These are phyloP conservation scores for sheep (Ovis aries) DNA, from an alignment of 2,113 vertebrate genomes.

Conservation along the genomic window DNA sequence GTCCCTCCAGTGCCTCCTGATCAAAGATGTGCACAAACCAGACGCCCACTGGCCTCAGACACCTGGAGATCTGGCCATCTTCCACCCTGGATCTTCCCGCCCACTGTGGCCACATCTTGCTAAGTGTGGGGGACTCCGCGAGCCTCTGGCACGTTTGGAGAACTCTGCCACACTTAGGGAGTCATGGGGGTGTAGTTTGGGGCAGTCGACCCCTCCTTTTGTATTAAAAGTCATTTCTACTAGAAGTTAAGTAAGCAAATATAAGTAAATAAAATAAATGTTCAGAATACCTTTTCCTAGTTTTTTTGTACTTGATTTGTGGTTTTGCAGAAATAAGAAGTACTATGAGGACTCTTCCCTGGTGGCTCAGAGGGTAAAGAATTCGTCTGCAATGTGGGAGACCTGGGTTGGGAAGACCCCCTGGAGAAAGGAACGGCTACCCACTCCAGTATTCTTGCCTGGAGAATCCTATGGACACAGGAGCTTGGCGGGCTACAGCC, in stretches of 20 bases:
- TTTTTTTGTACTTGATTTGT: background rate
- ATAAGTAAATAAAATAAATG: background rate
- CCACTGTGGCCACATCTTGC: fast-evolving
- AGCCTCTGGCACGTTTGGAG: background rate
- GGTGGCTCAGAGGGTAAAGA: background rate
- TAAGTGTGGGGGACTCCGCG: background rate
- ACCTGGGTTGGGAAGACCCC: background rate
- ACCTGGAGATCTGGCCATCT: background rate
- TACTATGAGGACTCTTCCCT: background rate
- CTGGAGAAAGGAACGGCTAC: background rate
- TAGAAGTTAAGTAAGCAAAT: background rate
- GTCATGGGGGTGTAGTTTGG: fast-evolving
- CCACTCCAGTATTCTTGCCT: background rate
- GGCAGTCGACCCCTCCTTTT: fast-evolving
- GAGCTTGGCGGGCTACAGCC: background rate
- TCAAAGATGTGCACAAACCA: background rate
- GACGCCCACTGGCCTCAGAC: background rate
- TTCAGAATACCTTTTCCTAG: background rate
- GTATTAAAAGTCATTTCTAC: background rate
- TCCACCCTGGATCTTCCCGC: background rate
- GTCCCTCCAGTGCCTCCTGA: background rate
- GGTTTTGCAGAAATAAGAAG: background rate
- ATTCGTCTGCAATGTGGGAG: background rate
- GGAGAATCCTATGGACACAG: background rate
- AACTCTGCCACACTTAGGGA: background rate